Percentiles rank a stretch among this genome's conserved stretches.
phyloP scores from a whole-genome alignment of 2,888 invertebrate genomes.

The Micoletzkya japonica region DNA sequence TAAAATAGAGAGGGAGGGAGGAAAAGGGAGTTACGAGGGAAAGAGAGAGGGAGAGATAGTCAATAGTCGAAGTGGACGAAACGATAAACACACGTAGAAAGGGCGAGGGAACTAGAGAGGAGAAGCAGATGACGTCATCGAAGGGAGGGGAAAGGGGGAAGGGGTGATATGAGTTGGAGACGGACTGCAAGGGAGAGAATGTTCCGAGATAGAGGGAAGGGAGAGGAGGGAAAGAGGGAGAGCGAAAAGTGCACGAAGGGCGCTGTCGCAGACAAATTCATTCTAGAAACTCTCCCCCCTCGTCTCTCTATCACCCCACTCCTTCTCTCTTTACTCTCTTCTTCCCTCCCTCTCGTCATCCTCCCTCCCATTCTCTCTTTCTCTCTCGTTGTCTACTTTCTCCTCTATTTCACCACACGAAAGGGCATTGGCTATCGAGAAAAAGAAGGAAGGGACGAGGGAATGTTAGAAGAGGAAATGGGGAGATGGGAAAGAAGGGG shows the following conservation, averaged over 20 bases:
- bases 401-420: slow-evolving; percentile 3
- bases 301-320: slow-evolving; percentile 3
- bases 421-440: neutral
- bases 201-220: too few relatives aligned
- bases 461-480: neutral
- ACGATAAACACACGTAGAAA: neutral
- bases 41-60: slow-evolving; percentile 9
- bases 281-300: slow-evolving; percentile 10
- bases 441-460: neutral
- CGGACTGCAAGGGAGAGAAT: too few relatives aligned
- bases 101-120: neutral
- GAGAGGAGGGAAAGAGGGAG: too few relatives aligned
- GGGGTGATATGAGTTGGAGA: too few relatives aligned
- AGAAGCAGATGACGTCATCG: slow-evolving; percentile 1
- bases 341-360: neutral
- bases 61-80: neutral
- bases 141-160: neutral
- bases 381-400: neutral
- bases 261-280: too few relatives aligned
- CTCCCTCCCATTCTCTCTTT: neutral
- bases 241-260: too few relatives aligned
- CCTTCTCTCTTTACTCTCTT: neutral
- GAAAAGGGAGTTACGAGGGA: neutral
- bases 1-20: slow-evolving; percentile 3
- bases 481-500: neutral